phyloP scores from a whole-genome alignment of 2,797 vertebrate species.

The Momotus momota region DNA sequence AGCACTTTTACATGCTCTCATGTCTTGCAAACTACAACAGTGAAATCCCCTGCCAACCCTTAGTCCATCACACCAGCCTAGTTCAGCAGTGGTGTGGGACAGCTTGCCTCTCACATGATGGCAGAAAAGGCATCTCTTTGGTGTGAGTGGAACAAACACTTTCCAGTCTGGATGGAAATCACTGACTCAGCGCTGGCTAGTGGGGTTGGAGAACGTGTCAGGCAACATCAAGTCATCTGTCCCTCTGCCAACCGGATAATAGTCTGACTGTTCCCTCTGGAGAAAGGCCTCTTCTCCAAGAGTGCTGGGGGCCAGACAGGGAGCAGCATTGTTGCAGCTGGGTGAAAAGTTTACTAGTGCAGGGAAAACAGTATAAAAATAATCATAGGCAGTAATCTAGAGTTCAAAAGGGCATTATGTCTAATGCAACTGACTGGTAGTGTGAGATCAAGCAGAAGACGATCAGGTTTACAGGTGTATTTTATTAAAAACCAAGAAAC shows the following conservation, averaged over 20 bases:
- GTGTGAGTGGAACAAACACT: neutral
- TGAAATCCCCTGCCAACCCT: neutral
- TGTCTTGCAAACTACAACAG: neutral
- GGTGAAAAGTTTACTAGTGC: slow-evolving; percentile 11
- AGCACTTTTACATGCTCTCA: fast-evolving
- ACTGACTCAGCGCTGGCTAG: neutral
- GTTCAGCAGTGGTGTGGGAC: neutral
- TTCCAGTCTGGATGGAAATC: neutral
- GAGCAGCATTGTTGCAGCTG: neutral
- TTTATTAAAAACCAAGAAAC: neutral
- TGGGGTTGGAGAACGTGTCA: neutral
- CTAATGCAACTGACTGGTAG: neutral
- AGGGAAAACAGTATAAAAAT: neutral
- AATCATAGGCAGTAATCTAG: neutral
- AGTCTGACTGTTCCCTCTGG: neutral
- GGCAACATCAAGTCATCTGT: neutral
- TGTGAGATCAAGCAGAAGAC: neutral
- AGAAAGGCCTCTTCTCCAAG: neutral
- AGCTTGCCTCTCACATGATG: fast-evolving
- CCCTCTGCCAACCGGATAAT: neutral
- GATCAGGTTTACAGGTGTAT: neutral
- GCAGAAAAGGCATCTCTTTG: fast-evolving
- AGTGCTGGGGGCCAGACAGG: neutral
- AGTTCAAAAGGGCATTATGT: neutral
- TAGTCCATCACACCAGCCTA: fast-evolving